Percentiles rank a stretch among this genome's conserved stretches.
phyloP scores from a whole-genome alignment of 1,140 invertebrate species.

The Drosophila pseudoobscura region DNA sequence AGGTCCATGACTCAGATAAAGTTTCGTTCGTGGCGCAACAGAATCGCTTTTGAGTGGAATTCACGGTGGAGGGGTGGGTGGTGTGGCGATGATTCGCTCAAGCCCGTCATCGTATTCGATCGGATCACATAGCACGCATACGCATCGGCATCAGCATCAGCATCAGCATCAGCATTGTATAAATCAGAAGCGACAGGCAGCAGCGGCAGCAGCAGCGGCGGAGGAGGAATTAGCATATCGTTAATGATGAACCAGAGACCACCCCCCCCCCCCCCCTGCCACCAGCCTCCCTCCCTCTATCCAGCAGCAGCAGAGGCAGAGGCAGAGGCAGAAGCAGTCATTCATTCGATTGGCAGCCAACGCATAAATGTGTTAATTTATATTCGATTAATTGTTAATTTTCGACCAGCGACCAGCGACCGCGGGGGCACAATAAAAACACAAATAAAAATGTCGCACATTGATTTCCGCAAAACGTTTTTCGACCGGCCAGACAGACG shows the following conservation, averaged over 20 bases:
- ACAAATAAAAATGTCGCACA: conserved; percentile 53
- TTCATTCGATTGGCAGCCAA: conserved; percentile 10
- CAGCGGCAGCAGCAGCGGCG: not conserved
- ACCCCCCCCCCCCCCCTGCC: not conserved
- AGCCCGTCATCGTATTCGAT: not conserved
- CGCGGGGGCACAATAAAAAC: conserved; percentile 6
- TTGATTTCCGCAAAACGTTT: conserved; percentile 62
- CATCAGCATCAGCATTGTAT: conserved; percentile 3
- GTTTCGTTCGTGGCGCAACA: no score
- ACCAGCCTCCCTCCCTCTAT: no score
- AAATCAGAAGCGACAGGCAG: conserved; percentile 36
- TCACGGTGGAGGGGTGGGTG: conserved; percentile 3
- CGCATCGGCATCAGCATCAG: no score
- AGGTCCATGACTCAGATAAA: conserved; percentile 9
- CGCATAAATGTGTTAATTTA: conserved; percentile 65
- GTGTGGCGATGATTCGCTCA: conserved; percentile 8
- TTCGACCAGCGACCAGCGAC: conserved; percentile 20
- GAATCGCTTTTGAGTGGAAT: conserved; percentile 15
- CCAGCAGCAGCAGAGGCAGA: not conserved
- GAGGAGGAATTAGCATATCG: conserved; percentile 35
- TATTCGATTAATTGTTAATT: conserved; percentile 72
- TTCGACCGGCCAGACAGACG: conserved; percentile 37
- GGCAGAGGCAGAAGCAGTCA: not conserved
- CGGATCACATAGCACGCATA: no score
- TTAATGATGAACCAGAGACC: conserved; percentile 25